phyloP scores from a whole-genome alignment of 2,113 vertebrate genomes.

The Spea bombifrons region DNA sequence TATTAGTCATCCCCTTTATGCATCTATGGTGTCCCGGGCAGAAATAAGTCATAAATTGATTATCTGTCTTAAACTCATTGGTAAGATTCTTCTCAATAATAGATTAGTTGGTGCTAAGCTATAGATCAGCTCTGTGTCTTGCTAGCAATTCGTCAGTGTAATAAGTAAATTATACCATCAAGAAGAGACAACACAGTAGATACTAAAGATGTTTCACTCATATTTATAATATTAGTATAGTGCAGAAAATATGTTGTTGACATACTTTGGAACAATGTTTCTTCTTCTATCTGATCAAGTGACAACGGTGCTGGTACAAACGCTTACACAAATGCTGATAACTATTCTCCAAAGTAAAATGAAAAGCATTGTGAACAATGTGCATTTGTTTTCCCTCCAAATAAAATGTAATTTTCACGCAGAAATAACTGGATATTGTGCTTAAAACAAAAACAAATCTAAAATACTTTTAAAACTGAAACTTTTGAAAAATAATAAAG shows the following conservation, averaged over 20 bases:
- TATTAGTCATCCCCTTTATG: too few species aligned
- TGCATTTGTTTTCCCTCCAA: constrained; percentile 4
- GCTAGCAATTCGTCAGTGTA: too few species aligned
- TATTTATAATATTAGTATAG: neutral
- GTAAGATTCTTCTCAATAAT: too few species aligned
- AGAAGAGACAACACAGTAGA: neutral
- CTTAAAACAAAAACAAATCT: constrained; percentile 12
- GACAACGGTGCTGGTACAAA: neutral
- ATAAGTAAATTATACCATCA: neutral
- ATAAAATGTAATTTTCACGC: neutral
- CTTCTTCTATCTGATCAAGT: neutral
- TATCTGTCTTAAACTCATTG: too few species aligned
- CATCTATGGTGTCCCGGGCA: too few species aligned
- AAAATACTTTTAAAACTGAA: constrained; percentile 25
- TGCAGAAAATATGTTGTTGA: neutral
- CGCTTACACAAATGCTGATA: neutral
- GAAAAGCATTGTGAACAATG: constrained; percentile 4
- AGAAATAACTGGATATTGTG: constrained; percentile 9
- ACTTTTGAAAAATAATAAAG: constrained; percentile 25
- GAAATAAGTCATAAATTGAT: too few species aligned
- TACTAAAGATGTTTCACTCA: neutral
- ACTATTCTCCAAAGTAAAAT: neutral
- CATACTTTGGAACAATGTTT: neutral
- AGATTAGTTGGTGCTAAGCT: too few species aligned
- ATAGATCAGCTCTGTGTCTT: too few species aligned